These are phyloP conservation scores for Torymus auratus DNA, from an alignment of 2,888 invertebrate genomes.

Conservation along the genomic window DNA sequence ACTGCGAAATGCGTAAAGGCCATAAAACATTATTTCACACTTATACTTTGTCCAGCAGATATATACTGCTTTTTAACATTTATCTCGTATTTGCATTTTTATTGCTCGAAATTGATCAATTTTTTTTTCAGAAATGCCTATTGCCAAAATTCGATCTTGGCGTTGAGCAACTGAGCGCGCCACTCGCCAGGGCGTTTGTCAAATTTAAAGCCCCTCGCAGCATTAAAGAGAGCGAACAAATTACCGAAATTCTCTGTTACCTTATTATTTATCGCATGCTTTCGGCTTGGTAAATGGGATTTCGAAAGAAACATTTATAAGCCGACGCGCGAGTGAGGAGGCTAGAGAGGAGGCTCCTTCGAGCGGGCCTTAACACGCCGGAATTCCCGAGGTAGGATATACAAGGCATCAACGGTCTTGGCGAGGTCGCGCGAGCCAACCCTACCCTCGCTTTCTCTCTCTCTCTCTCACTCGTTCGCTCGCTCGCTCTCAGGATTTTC, in stretches of 20 bases:
- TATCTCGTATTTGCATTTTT: no score
- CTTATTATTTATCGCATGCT: constrained; percentile 58
- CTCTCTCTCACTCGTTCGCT: constrained; percentile 31
- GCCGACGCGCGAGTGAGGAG: constrained; percentile 15
- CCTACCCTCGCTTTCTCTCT: constrained; percentile 49
- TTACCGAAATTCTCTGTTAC: constrained; percentile 54
- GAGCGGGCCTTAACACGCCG: constrained; percentile 11
- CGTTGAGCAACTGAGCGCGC: constrained; percentile 44
- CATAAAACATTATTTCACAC: no score
- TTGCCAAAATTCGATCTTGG: no score
- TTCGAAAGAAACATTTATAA: constrained; percentile 59
- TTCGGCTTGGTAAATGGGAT: constrained; percentile 57
- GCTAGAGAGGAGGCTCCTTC: constrained; percentile 10
- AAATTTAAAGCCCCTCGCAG: constrained; percentile 47
- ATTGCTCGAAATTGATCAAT: no score
- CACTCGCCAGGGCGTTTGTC: constrained; percentile 48
- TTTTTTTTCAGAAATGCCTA: no score
- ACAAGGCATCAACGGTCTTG: constrained; percentile 57
- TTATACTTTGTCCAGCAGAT: no score
- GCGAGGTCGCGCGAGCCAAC: constrained; percentile 54
- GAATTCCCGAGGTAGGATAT: constrained; percentile 44
- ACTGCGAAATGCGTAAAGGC: background rate
- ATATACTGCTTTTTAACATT: no score
- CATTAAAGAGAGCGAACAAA: constrained; percentile 51
- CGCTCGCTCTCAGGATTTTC: constrained; percentile 65